Percentiles rank a stretch among this genome's conserved stretches.
phyloP scores from a whole-genome alignment of 2,888 invertebrate species.

The Torymus auratus region DNA sequence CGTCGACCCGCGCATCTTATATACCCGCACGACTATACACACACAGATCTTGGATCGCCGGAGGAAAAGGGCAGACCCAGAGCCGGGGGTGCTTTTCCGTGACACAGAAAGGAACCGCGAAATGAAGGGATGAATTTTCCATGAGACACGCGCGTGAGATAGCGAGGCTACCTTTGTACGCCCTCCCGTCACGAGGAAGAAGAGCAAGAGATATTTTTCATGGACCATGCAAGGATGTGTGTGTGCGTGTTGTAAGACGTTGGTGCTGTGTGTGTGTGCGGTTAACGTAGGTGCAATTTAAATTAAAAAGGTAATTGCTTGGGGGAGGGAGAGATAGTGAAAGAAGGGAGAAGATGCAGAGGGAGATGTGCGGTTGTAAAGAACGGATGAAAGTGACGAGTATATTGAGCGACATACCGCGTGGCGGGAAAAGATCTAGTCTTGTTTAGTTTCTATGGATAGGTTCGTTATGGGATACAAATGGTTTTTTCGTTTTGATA shows the following conservation, averaged over 20 bases:
- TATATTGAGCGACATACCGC: neutral
- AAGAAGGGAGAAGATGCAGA: neutral
- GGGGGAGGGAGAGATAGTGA: no score
- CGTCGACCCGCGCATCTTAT: neutral
- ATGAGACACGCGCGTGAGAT: slow-evolving; percentile 59
- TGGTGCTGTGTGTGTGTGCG: neutral
- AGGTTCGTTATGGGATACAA: no score
- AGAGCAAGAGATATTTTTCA: slow-evolving; percentile 1
- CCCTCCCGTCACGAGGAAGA: neutral
- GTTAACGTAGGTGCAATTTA: slow-evolving; percentile 13
- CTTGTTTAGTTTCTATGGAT: no score
- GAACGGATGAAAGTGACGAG: neutral
- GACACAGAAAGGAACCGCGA: slow-evolving; percentile 60
- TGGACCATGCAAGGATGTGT: neutral
- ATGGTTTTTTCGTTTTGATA: no score
- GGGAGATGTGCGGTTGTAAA: neutral
- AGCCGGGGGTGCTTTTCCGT: slow-evolving; percentile 38
- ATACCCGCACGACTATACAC: neutral
- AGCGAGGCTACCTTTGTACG: neutral
- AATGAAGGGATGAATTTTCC: slow-evolving; percentile 69
- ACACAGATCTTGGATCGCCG: neutral
- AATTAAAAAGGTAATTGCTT: slow-evolving; percentile 24
- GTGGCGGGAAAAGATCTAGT: neutral
- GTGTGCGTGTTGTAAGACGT: neutral
- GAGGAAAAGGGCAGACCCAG: slow-evolving; percentile 8